Percentiles rank a stretch among this genome's conserved stretches.
Conservation (phyloP, 2,888 invertebrate species). For the Drosophila demipolita region DNA sequence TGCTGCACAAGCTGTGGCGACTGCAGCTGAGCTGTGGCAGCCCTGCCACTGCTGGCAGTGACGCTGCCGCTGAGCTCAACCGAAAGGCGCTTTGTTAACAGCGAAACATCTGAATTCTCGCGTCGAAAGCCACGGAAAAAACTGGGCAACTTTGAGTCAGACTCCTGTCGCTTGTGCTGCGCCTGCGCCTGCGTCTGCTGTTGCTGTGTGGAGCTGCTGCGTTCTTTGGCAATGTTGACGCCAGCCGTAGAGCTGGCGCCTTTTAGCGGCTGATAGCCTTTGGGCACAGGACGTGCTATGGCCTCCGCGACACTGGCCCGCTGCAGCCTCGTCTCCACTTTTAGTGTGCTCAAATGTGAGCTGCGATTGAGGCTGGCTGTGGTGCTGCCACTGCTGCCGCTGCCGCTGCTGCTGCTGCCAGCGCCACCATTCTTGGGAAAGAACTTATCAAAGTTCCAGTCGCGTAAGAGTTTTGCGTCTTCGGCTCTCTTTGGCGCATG, state of each 20-base stretch:
- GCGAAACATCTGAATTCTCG: conserved; percentile 94
- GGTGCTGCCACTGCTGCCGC: conserved; percentile 55
- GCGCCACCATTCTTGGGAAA: conserved; percentile 86
- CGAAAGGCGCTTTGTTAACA: conserved; percentile 91
- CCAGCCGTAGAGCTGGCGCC: conserved; percentile 43
- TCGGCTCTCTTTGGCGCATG: conserved; percentile 86
- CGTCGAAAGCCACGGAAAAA: conserved; percentile 92
- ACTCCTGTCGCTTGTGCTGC: conserved; percentile 89
- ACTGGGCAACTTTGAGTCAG: conserved; percentile 89
- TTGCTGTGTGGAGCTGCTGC: conserved; percentile 31
- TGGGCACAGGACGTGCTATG: conserved; percentile 76
- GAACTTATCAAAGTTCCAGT: conserved; percentile 95
- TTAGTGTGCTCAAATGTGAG: conserved; percentile 85
- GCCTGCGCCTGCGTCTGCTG: conserved; percentile 29
- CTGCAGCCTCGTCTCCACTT: conserved; percentile 83
- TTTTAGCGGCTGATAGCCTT: conserved; percentile 75
- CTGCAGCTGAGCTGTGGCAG: conserved; percentile 60
- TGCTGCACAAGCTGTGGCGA: conserved; percentile 85
- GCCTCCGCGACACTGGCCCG: conserved; percentile 82
- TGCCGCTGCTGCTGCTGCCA: conserved; percentile 21
- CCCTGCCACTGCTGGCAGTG: conserved; percentile 53
- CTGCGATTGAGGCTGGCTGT: conserved; percentile 78
- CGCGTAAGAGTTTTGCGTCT: conserved; percentile 92
- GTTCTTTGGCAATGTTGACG: conserved; percentile 73
- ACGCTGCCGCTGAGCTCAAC: conserved; percentile 86